Base-by-base conservation (phyloP, 2,797 vertebrate genomes). In the Halcyon chelicuti region DNA sequence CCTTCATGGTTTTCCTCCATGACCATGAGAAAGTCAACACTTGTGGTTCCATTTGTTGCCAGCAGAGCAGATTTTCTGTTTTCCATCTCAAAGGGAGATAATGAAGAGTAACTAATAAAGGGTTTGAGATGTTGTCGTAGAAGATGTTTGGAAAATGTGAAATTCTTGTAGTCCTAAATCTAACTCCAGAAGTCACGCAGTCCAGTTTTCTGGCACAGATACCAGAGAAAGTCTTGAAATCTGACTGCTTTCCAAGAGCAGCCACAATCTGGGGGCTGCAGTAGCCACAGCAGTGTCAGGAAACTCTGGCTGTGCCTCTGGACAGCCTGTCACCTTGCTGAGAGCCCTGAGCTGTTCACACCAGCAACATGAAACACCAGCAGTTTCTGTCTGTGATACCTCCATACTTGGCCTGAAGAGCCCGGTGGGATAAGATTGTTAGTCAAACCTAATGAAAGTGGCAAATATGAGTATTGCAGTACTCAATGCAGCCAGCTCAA, bases 181-280 rank as follows among this genome's bases (percentile, higher is more conserved):
- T 96, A 97, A 78, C 88, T 67, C 86, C 14, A 23, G 82, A 92
- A 93, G 93, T 86, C 90, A 94, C 12, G 14, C 77, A 91, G 51
- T 51, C 86, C 31, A 7, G 20, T 93, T 93, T 96, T 71, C 90
- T 94, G 94, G 94, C 94, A 95, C 93, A 93, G 95, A 95, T 94
- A 74, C 22, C 67, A 23, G 51, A 88, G 67, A 93, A 97, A 96
- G 84, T 77, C 68, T 82, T 93, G 84, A 92, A 94, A 95, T 73
- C 40, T 65, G 92, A 96, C 74, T 0, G 5, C 88, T 86, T 88
- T 93, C 94, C 93, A 94, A 21, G 75, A 1, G 12, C 2, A 16
- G 79, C 88, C 82, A 51, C n/a, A 35, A 85, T 40, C 40, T 0
- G 2, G 72, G 86, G 29, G 65, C 72, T 94, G 35, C 68, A 61